Base-by-base conservation (phyloP, 53 echinoderm and acorn worm genomes). In the Patiria pectinifera region DNA sequence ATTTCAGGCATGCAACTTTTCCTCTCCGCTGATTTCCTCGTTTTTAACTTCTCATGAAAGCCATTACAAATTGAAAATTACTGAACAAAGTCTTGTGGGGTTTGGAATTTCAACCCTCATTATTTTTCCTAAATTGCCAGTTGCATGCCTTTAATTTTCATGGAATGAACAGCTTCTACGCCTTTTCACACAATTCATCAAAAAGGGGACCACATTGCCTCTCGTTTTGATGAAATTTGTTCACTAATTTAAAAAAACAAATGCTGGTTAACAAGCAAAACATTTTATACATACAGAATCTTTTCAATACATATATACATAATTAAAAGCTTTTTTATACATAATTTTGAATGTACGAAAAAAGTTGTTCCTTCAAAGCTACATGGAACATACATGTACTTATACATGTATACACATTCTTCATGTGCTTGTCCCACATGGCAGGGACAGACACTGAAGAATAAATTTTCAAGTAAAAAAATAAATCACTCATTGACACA, bases 221-320 rank as follows among this genome's bases (percentile, higher is more conserved):
- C 44, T 18, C 21, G 6, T 26, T 69, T 66, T 69, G 25, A 24
- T 16, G 8, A 19, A 25, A 69, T 24, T 62, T 66, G 66, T 84
- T 59, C 18, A 66, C 19, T 66, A 62, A 83, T 48, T 48, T 48
- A 21, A 15, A 48, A 83, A 35, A 24, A 53, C 18, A 4, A 48
- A 47, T 16, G 12, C 23, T 21, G 12, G 18, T 25, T 24, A 78
- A 78, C 89, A 87, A 75, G 59, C 74, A 87, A 82, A 71, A 82
- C 71, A 82, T 69, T 91, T 91, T 74, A 74, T 74, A 74, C 74
- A 63, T 80, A 71, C 70, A 62, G 14, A 43, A 70, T 70, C 71
- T 78, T 61, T 72, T 83, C 85, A 85, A 70, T 70, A 92, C 71
- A 87, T 59, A 87, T 59, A 77, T 87, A 58, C 59, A 87, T 76